Base-by-base conservation (phyloP, 2,113 vertebrate genomes). In the Corythoichthys haematopterus region DNA sequence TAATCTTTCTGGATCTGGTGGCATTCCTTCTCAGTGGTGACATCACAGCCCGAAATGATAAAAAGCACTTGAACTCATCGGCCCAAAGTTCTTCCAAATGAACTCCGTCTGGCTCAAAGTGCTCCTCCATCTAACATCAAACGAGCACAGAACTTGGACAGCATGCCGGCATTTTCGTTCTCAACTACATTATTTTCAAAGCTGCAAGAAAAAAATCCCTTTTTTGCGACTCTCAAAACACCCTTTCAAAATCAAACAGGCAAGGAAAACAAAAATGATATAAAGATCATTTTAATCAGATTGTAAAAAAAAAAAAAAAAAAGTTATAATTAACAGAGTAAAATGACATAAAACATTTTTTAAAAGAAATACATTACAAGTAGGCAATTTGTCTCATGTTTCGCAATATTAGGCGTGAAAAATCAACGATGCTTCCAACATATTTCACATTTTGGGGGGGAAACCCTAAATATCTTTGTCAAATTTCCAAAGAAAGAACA, bases 231-330 rank as follows among this genome's bases (percentile, higher is more conserved):
- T 9, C 16, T 2, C 40, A 12, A 4, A 10, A 61, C 11, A 45
- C 9, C 16, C 9, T 61, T 43, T 40, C 37, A 60, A 2, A n/a
- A 14, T 40, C 36, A 16, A 16, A 51, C 38, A 20, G 43, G 10
- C 28, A 43, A 40, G 43, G 4, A n/a, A 62, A 33, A 46, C 37
- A n/a, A 43, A 28, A 40, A 40, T n/a, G 2, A 7, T 46, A 5
- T n/a, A 33, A 2, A 46, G 12, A 46, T 46, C 11, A 62, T 33
- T 62, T 62, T 62, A 62, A 62, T 62, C 60, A 62, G 11, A 33
- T 6, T 62, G 15, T 61, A 61, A 61, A 61, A 62, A 61, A 62
- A 45, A 61, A 61, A 61, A 62, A 61, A 62, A 45, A 46, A 15
- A 43, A 40, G 6, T 37, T 33, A 40, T 2, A 53, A 62, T 20